Percentiles rank a stretch among this genome's conserved stretches.
These are phyloP conservation scores for Chionodraco myersi DNA, from an alignment of 2,113 vertebrate species.

Conservation along the genomic window DNA sequence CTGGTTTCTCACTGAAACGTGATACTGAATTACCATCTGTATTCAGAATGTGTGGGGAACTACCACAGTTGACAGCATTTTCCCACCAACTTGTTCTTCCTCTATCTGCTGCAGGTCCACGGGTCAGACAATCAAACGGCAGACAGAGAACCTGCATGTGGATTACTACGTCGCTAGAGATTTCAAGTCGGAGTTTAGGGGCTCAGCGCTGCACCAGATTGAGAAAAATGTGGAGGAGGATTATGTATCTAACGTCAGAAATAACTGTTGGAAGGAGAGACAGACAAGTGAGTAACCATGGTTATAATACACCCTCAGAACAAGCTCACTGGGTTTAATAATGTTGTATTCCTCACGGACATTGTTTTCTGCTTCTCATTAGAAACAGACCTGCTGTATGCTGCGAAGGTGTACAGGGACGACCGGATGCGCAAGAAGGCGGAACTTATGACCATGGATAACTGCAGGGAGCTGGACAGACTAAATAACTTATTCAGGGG, in stretches of 20 bases:
- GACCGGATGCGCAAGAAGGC: slow-evolving; percentile 94
- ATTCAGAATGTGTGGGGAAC: neutral
- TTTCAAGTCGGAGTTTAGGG: slow-evolving; percentile 95
- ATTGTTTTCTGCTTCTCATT: slow-evolving; percentile 42
- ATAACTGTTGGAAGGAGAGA: slow-evolving; percentile 98
- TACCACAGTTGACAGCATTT: neutral
- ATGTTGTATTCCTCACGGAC: neutral
- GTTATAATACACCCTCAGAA: neutral
- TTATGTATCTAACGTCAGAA: slow-evolving; percentile 94
- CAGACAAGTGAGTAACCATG: slow-evolving; percentile 90
- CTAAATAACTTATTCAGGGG: slow-evolving; percentile 93
- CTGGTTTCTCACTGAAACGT: neutral
- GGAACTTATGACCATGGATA: slow-evolving; percentile 95
- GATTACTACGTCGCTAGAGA: slow-evolving; percentile 94
- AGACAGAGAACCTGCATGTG: slow-evolving; percentile 92
- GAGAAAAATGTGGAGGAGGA: slow-evolving; percentile 98
- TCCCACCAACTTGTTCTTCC: neutral
- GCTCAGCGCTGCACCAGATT: slow-evolving; percentile 90
- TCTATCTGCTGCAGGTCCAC: slow-evolving; percentile 84
- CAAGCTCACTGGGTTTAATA: neutral
- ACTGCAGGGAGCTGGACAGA: slow-evolving; percentile 95
- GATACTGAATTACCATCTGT: neutral
- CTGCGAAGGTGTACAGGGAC: slow-evolving; percentile 95
- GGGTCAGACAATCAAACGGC: slow-evolving; percentile 92
- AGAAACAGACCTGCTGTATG: slow-evolving; percentile 97